Evolutionary conservation across 2,888 invertebrate species (phyloP).

Genomic region (Scaptodrosophila latifasciaeformis): DNA sequence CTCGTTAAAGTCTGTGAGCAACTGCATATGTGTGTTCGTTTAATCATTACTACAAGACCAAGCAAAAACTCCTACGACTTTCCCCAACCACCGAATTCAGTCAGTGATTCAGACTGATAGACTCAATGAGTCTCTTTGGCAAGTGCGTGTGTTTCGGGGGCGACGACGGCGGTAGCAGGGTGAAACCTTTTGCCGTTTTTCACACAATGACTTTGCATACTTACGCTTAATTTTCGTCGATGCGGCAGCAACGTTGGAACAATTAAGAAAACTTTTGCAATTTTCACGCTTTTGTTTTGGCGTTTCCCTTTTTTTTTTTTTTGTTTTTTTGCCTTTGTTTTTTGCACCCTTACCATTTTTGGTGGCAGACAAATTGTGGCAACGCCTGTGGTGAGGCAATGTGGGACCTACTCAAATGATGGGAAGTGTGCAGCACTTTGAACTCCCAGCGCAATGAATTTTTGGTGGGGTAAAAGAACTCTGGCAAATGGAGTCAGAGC

Average conservation of each 20-base stretch:
- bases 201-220: conserved; percentile 64
- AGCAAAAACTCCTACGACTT: background rate
- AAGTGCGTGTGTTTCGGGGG: too few relatives aligned
- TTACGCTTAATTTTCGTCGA: conserved; percentile 55
- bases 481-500: background rate
- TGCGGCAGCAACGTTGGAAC: conserved; percentile 33
- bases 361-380: too few relatives aligned
- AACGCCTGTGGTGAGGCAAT: too few relatives aligned
- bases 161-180: too few relatives aligned
- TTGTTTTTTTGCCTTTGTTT: conserved; percentile 6
- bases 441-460: conserved; percentile 57
- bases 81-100: conserved; percentile 36
- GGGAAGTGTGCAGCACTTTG: conserved; percentile 57
- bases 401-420: conserved; percentile 46
- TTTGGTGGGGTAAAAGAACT: too few relatives aligned
- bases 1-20: too few relatives aligned
- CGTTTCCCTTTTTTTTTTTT: conserved; percentile 27
- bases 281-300: conserved; percentile 57
- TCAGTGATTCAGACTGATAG: too few relatives aligned
- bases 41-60: conserved; percentile 47
- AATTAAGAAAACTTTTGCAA: conserved; percentile 66
- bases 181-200: too few relatives aligned
- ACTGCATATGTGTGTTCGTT: conserved; percentile 27
- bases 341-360: conserved; percentile 21
- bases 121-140: background rate